Evolutionary conservation across 2,113 vertebrate genomes (phyloP), one percentile per base, ranked within the genome.

Genomic region (Ochotona princeps): DNA sequence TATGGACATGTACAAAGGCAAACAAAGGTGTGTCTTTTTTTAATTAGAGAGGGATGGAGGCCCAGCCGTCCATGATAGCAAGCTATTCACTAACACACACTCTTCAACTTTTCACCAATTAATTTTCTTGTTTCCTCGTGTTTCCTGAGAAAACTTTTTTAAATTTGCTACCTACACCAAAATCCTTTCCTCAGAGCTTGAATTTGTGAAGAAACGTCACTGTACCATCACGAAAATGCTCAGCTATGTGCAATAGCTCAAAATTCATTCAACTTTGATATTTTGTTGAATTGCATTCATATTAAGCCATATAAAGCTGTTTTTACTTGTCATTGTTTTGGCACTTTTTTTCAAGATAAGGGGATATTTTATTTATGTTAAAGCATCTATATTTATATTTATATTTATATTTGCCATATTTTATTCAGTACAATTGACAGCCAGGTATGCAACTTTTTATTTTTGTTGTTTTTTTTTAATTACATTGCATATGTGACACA

Each of bases 1-100:
- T 44, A 23, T 54, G 73, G n/a, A 8, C 25, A 14, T 11, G 11
- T 32, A 70, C 17, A 80, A 74, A 96, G 17, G 75, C 60, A 85
- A 95, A 80, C 51, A 85, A 95, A 80, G 75, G 47, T 12, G 66
- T 54, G 4, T 49, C 9, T 69, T 54, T 32, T 63, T 26, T 75
- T 65, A 44, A 30, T 51, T 70, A 67, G 61, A 86, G 69, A 54
- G 7, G 17, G 8, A 70, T 6, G 4, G 14, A 80, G 61, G 18
- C 26, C n/a, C 66, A 23, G 13, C 1, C 66, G 32, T 28, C 26
- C 63, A 47, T 12, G 0, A 0, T 8, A 0, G 11, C 30, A 66
- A 69, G 2, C 61, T 47, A 9, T 8, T 85, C 51, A 75, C 23
- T 73, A 51, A 51, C 26, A 85, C 20, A 15, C 3, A 63, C 7